A percentile compares a stretch with the other conserved stretches of the same genome.
These are phyloP conservation scores for Ryuthela nishihirai DNA, from an alignment of 2,888 invertebrate species.

Conservation along the genomic window DNA sequence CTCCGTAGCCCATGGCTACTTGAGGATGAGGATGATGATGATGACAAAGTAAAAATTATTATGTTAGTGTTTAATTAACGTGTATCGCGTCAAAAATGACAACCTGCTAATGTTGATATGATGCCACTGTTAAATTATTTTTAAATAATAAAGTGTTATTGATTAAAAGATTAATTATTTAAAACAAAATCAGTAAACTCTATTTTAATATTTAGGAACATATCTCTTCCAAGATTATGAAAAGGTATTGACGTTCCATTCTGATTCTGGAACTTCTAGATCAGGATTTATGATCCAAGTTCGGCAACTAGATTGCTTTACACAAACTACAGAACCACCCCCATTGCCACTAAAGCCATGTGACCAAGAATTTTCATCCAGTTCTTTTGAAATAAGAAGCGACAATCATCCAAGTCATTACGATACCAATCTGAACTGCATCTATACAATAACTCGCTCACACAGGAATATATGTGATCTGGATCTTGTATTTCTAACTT, in stretches of 20 bases:
- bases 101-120: too few relatives aligned
- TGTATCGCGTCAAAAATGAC: too few relatives aligned
- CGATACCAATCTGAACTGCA: constrained; percentile 40
- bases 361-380: constrained; percentile 27
- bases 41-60: too few relatives aligned
- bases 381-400: constrained; percentile 40
- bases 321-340: neutral
- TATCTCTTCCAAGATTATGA: constrained; percentile 39
- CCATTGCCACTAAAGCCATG: constrained; percentile 26
- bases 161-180: too few relatives aligned
- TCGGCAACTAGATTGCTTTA: constrained; percentile 21
- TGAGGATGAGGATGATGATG: too few relatives aligned
- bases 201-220: too few relatives aligned
- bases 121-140: too few relatives aligned
- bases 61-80: too few relatives aligned
- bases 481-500: constrained; percentile 42
- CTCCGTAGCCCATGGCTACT: too few relatives aligned
- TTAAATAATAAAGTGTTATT: too few relatives aligned
- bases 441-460: constrained; percentile 35
- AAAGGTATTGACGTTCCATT: constrained; percentile 37
- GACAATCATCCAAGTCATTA: constrained; percentile 42
- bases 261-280: constrained; percentile 34
- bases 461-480: constrained; percentile 41
- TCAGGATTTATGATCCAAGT: constrained; percentile 38
- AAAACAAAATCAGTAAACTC: too few relatives aligned